Conservation (phyloP, 1,140 invertebrate genomes). For the Drosophila murphyi region DNA sequence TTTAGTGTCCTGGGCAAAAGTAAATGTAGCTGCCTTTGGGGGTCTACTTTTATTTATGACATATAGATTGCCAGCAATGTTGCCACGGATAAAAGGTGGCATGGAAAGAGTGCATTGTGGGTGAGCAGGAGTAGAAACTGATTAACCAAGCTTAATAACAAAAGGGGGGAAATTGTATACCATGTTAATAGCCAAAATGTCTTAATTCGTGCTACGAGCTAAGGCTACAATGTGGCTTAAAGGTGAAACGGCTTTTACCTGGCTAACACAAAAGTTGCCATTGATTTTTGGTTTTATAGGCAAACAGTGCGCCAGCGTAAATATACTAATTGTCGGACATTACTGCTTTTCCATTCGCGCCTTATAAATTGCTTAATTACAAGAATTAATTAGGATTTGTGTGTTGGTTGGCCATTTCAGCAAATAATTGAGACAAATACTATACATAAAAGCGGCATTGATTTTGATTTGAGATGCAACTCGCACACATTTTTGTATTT, state of each 20-base stretch:
- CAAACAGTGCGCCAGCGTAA: neutral
- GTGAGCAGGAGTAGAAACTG: neutral
- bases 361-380: constrained; percentile 20
- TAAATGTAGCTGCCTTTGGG: constrained; percentile 31
- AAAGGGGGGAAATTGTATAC: constrained; percentile 29
- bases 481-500: no score
- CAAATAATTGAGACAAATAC: no score
- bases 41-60: constrained; percentile 69
- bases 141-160: constrained; percentile 30
- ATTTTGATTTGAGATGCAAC: no score
- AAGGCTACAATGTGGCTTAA: constrained; percentile 12
- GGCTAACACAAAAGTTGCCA: constrained; percentile 1
- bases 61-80: constrained; percentile 52
- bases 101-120: no score
- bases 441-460: no score
- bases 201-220: constrained; percentile 34
- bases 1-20: constrained; percentile 63
- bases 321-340: constrained; percentile 1
- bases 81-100: constrained; percentile 11
- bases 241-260: constrained; percentile 4
- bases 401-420: neutral
- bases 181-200: constrained; percentile 43
- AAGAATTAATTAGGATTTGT: constrained; percentile 17
- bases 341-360: no score
- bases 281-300: constrained; percentile 25